Percentiles rank a stretch among this genome's conserved stretches.
Conservation (phyloP, 2,113 vertebrate genomes). For the Panurus biarmicus region DNA sequence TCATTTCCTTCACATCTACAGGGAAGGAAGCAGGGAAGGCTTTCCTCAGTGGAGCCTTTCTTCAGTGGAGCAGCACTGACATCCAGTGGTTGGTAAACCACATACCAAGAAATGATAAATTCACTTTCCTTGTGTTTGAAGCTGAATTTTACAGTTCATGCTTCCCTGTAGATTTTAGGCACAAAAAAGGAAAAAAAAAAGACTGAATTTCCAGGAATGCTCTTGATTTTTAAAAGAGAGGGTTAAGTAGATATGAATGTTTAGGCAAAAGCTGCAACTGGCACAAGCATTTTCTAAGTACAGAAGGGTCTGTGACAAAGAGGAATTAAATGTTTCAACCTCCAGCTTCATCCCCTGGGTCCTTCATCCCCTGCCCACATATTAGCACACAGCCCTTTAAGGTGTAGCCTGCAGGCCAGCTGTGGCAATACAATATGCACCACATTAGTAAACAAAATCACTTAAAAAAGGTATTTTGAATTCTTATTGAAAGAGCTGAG, state of each 20-base stretch:
- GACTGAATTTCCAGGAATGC: background rate
- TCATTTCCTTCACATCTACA: background rate
- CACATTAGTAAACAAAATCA: background rate
- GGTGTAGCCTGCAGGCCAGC: background rate
- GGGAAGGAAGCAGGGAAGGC: background rate
- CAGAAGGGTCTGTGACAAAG: background rate
- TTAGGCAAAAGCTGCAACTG: background rate
- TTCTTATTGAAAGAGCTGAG: background rate
- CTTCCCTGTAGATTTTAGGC: background rate
- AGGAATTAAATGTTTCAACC: background rate
- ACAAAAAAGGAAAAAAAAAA: background rate
- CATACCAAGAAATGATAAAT: background rate
- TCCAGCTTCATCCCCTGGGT: background rate
- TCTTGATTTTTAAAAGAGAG: background rate
- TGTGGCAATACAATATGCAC: background rate
- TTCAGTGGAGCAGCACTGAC: slow-evolving; percentile 42
- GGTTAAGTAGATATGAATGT: background rate
- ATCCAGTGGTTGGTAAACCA: slow-evolving; percentile 35
- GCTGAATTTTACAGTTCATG: background rate
- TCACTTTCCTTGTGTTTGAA: background rate
- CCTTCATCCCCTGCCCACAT: background rate
- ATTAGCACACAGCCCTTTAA: fast-evolving
- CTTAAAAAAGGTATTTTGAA: background rate
- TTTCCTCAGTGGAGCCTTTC: background rate
- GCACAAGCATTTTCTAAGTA: background rate